Evolutionary conservation across 2,797 vertebrate genomes (phyloP).

Genomic region (Cossypha polioptera): DNA sequence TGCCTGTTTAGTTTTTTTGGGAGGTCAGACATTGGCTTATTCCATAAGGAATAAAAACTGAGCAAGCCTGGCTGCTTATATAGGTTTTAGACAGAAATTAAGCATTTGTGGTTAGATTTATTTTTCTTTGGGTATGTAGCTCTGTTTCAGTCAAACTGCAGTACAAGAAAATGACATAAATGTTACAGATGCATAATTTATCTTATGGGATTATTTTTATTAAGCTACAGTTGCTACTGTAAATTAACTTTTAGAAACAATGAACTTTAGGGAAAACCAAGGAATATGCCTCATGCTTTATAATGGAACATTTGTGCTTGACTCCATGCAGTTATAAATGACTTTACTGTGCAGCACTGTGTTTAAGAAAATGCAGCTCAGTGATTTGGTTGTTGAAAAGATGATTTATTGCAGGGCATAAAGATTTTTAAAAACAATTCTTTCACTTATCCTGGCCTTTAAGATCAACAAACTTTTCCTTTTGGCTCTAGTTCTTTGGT

Average conservation of each 20-base stretch:
- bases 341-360: constrained; percentile 58
- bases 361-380: constrained; percentile 63
- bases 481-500: constrained; percentile 45
- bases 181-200: constrained; percentile 43
- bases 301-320: constrained; percentile 71
- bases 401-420: constrained; percentile 66
- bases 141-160: not conserved
- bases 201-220: constrained; percentile 54
- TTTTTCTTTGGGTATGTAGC: constrained; percentile 14
- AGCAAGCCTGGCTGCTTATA: not conserved
- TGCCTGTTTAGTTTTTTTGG: not conserved
- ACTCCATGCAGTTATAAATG: constrained; percentile 64
- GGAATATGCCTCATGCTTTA: constrained; percentile 59
- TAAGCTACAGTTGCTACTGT: constrained; percentile 55
- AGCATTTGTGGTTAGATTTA: constrained; percentile 42
- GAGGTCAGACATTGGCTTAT: not conserved
- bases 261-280: constrained; percentile 61
- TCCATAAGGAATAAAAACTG: not conserved
- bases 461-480: constrained; percentile 45
- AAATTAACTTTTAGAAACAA: constrained; percentile 71
- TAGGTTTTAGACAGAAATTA: not conserved
- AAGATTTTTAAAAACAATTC: constrained; percentile 67
- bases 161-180: constrained; percentile 11
- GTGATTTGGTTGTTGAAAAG: constrained; percentile 70
- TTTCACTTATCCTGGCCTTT: constrained; percentile 63